Percentiles rank a stretch among this genome's conserved stretches.
Evolutionary conservation across 2,797 vertebrate species (phyloP).

Genomic region (Hoplostethus atlanticus): DNA sequence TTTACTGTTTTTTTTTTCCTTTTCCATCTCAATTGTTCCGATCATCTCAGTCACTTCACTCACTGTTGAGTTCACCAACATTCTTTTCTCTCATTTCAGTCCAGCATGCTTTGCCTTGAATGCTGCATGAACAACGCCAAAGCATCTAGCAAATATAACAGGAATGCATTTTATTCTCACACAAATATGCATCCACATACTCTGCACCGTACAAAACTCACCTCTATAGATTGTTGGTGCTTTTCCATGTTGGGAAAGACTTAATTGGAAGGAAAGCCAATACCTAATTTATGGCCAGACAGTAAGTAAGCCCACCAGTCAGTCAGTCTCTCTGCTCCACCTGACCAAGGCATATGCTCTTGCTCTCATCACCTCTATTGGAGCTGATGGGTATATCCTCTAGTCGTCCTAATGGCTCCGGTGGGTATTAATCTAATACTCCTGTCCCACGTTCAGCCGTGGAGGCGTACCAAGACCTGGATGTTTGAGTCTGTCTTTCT

Average conservation of each 20-base stretch:
- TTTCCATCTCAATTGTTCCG: too few species aligned
- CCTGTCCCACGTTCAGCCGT: conserved; percentile 29
- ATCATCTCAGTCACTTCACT: too few species aligned
- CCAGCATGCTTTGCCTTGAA: too few species aligned
- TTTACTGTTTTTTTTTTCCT: too few species aligned
- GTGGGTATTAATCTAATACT: conserved; percentile 54
- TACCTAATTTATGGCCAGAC: conserved; percentile 15
- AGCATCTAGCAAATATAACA: too few species aligned
- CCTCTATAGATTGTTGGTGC: neutral
- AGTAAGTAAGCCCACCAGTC: conserved; percentile 31
- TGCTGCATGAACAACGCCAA: neutral
- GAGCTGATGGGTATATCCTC: conserved; percentile 59
- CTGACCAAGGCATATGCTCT: conserved; percentile 29
- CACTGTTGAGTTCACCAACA: too few species aligned
- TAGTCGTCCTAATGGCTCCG: conserved; percentile 55
- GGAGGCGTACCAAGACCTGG: conserved; percentile 38
- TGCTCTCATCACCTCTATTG: conserved; percentile 39
- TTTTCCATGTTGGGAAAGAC: conserved; percentile 19
- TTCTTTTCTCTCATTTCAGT: too few species aligned
- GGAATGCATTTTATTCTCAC: neutral
- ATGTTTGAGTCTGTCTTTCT: conserved; percentile 8
- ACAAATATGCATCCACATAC: neutral
- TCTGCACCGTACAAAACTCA: neutral
- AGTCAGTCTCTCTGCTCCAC: conserved; percentile 3
- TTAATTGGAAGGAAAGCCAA: conserved; percentile 3